Conservation (phyloP, 2,888 invertebrate genomes). For the Eupithecia subumbrata region DNA sequence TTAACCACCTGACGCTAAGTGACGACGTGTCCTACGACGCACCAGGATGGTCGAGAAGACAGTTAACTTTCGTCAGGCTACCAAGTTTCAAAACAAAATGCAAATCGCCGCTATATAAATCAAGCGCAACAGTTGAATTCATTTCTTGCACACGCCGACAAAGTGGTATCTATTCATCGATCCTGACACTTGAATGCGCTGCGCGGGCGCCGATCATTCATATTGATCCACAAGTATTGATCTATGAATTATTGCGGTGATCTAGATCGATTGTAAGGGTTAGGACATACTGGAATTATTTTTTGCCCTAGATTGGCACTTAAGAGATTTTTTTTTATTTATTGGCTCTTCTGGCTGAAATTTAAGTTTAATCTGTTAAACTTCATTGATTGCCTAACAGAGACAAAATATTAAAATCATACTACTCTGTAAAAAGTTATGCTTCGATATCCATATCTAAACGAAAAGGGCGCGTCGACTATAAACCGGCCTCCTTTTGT, state of each 20-base stretch:
- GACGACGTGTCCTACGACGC: neutral
- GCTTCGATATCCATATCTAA: neutral
- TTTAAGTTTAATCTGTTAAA: neutral
- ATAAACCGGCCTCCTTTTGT: neutral
- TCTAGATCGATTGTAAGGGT: slow-evolving; percentile 37
- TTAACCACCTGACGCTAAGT: neutral
- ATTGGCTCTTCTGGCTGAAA: neutral
- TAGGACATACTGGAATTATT: neutral
- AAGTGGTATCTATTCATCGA: slow-evolving; percentile 39
- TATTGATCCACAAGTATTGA: slow-evolving; percentile 67
- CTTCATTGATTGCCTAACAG: neutral
- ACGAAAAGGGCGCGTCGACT: neutral
- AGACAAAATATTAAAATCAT: neutral
- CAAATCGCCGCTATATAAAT: slow-evolving; percentile 10
- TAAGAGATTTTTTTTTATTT: neutral
- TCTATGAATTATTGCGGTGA: slow-evolving; percentile 56
- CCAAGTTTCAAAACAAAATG: slow-evolving; percentile 12
- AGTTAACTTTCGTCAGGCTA: neutral
- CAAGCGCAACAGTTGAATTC: slow-evolving; percentile 17
- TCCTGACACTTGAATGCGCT: slow-evolving; percentile 76
- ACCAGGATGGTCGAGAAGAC: neutral
- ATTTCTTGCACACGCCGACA: slow-evolving; percentile 35
- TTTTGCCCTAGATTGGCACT: neutral
- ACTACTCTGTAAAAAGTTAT: neutral
- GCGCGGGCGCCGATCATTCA: slow-evolving; percentile 65